A percentile compares a stretch with the other conserved stretches of the same genome.
Conservation (phyloP, 2,797 vertebrate genomes). For the Telmatherina bonti region DNA sequence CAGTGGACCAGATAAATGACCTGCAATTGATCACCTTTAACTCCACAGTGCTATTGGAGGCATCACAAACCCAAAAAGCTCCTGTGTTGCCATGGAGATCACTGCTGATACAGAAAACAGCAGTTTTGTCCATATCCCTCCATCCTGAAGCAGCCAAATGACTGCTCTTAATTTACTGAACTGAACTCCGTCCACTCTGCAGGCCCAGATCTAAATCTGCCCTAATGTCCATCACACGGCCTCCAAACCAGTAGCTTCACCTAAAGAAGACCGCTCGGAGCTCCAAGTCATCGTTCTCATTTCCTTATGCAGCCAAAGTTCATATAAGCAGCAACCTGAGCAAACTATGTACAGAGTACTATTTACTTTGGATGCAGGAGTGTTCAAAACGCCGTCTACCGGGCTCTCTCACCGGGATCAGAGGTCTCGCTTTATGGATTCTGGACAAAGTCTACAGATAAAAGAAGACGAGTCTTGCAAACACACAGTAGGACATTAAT, state of each 20-base stretch:
- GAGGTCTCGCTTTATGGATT: neutral
- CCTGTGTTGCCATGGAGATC: constrained; percentile 35
- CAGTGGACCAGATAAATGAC: too few relatives aligned
- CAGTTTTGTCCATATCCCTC: constrained; percentile 13
- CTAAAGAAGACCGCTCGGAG: neutral
- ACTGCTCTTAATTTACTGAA: constrained; percentile 50
- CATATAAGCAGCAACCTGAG: neutral
- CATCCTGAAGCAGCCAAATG: constrained; percentile 44
- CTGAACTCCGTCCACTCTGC: constrained; percentile 56
- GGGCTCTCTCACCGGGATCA: neutral
- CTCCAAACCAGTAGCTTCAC: constrained; percentile 16
- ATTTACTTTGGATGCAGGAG: neutral
- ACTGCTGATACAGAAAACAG: neutral
- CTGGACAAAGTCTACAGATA: neutral
- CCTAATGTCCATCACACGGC: constrained; percentile 74
- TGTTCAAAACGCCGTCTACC: neutral
- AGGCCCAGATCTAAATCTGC: constrained; percentile 66
- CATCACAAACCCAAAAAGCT: constrained; percentile 5
- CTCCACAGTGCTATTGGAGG: neutral
- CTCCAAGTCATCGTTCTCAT: neutral
- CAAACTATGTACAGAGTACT: neutral
- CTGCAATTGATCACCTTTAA: constrained; percentile 39
- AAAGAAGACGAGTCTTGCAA: neutral
- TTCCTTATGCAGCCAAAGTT: too few relatives aligned
- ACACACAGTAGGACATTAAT: neutral